Base-by-base conservation (phyloP, 2,888 invertebrate species). In the Catocala fraxini region DNA sequence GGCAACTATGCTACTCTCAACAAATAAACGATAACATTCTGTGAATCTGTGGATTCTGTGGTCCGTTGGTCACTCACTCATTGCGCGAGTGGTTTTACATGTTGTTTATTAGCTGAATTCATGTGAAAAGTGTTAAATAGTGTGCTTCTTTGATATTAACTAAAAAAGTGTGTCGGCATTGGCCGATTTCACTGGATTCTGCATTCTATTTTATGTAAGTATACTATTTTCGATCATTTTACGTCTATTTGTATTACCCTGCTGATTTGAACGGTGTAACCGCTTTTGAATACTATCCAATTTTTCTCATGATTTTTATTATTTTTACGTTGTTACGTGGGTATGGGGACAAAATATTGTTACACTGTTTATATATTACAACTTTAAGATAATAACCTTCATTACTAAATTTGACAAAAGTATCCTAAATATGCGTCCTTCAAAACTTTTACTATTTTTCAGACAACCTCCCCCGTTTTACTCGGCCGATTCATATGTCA, bases 251-350 rank as follows among this genome's bases (percentile, higher is more conserved):
- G 56, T 58, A 55, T 57, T 59, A 71, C 53, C 68, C 71, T 56
- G 11, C 59, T 9, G 13, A 61, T 75, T 74, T 68, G 51, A 74
- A 74, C 52, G 9, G 35, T 61, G 45, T 74, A 74, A 74, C 76
- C 70, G 74, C 76, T 48, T 73, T 65, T 65, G 6, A 9, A 35
- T 3, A 13, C 33, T 48, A 39, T 12, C 54, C 13, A 45, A 46
- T 60, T 61, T 33, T 25, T 48, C 10, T 34, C 11, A 34, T 34
- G 34, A 4, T 46, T 9, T 15, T 9, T 39, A 7, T 39, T 6
- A 39, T 39, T 6, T 39, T 39, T 39, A 39, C 35, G 25, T 39
- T 39, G 5, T 2, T 39, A 6, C 4, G 1, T 39, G 6, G 2
- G 7, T 39, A 39, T 39, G 7, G 2, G 6, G 35, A 39, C 1